Evolutionary conservation across 2,888 invertebrate genomes (phyloP).

Genomic region (Parasteatoda lunata): DNA sequence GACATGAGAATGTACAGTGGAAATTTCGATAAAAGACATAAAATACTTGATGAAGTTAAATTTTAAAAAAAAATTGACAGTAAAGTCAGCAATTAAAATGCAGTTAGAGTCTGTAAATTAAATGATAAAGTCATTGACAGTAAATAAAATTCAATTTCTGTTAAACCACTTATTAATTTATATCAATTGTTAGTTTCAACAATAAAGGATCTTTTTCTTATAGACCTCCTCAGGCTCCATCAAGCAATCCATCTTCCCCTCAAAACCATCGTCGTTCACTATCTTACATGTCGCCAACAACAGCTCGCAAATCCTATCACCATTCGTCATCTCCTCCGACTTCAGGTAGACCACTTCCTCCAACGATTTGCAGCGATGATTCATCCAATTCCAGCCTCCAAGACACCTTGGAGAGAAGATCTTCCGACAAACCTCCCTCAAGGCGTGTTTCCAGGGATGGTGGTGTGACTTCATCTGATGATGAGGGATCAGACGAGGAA

Average conservation of each 20-base stretch:
- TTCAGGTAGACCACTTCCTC: background rate
- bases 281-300: conserved; percentile 29
- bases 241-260: conserved; percentile 58
- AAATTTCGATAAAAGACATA: too few relatives aligned
- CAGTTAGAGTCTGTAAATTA: too few relatives aligned
- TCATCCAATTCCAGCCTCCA: conserved; percentile 61
- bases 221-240: conserved; percentile 40
- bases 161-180: too few relatives aligned
- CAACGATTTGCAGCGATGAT: conserved; percentile 56
- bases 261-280: conserved; percentile 45
- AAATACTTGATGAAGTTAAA: too few relatives aligned
- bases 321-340: conserved; percentile 23
- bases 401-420: conserved; percentile 32
- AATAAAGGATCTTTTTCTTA: background rate
- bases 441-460: conserved; percentile 10
- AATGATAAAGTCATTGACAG: too few relatives aligned
- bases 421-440: conserved; percentile 7
- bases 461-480: conserved; percentile 26
- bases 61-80: too few relatives aligned
- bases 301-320: conserved; percentile 5
- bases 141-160: too few relatives aligned
- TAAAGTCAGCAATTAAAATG: too few relatives aligned
- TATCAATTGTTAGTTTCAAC: too few relatives aligned
- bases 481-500: conserved; percentile 18
- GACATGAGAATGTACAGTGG: too few relatives aligned